phyloP scores from a whole-genome alignment of 2,113 vertebrate genomes.

The Xenopus tropicalis region UCB_Xtro_10.0 CM004450.2:94735001-94735500 shows the following conservation, averaged over 20 bases:
- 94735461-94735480: constrained; percentile 13
- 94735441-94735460: constrained; percentile 25
- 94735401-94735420: constrained; percentile 14
- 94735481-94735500: constrained; percentile 19
- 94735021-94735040: too few relatives aligned
- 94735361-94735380: constrained; percentile 36
- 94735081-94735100: too few relatives aligned
- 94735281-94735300: constrained; percentile 35
- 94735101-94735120: too few relatives aligned
- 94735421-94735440: constrained; percentile 1
- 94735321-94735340: constrained; percentile 34
- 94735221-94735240: constrained; percentile 3
- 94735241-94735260: background rate
- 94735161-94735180: background rate
- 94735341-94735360: constrained; percentile 37
- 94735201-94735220: constrained; percentile 7
- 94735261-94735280: constrained; percentile 19
- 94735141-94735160: background rate
- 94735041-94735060: too few relatives aligned
- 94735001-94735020: too few relatives aligned
- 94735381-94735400: constrained; percentile 26
- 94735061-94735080: background rate
- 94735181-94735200: background rate
- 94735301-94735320: constrained; percentile 27
- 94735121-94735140: too few relatives aligned